A percentile compares a stretch with the other conserved stretches of the same genome.
Conservation (phyloP, 2,797 vertebrate genomes). For the Varecia variegata region DNA sequence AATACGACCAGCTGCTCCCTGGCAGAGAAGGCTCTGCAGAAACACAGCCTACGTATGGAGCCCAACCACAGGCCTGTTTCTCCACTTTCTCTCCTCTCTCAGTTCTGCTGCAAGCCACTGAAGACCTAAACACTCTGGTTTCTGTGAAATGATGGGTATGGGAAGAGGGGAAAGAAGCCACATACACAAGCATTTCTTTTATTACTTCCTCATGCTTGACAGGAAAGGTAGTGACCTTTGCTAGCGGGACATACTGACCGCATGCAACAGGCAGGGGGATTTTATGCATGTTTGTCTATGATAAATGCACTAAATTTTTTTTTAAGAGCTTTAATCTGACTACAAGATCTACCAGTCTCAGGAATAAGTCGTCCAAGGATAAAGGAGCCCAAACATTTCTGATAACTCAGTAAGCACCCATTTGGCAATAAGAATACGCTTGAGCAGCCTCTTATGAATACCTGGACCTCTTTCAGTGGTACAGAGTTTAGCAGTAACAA, state of each 20-base stretch:
- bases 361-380: conserved; percentile 8
- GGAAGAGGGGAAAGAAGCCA: not conserved
- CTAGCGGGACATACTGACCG: not conserved
- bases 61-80: not conserved
- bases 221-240: not conserved
- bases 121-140: not conserved
- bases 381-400: not conserved
- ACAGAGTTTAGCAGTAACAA: not conserved
- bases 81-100: too few relatives aligned
- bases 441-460: not conserved
- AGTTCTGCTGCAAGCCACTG: not conserved
- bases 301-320: not conserved
- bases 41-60: not conserved
- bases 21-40: not conserved
- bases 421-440: not conserved
- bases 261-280: not conserved
- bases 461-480: not conserved
- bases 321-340: conserved; percentile 5
- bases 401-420: not conserved
- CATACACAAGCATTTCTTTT: not conserved
- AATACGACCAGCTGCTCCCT: not conserved
- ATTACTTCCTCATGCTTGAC: not conserved
- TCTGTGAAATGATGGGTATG: not conserved
- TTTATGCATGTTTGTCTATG: not conserved
- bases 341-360: not conserved